Percentiles rank a stretch among this genome's conserved stretches.
Conservation (phyloP, 2,888 invertebrate genomes). For the Aplocera efformata region DNA sequence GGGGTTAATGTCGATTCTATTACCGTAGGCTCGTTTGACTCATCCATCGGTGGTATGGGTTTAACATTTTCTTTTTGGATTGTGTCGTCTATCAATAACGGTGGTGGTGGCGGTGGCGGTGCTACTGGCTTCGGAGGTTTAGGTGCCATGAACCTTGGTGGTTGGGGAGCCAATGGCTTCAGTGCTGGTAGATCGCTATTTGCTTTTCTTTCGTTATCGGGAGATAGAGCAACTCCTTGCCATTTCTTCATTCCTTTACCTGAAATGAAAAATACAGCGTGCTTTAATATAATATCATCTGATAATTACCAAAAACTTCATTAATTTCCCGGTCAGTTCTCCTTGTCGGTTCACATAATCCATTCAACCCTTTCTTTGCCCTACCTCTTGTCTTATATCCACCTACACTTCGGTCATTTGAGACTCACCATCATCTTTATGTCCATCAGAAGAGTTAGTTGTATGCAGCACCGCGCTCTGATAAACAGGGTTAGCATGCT, state of each 20-base stretch:
- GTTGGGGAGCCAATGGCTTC: conserved; percentile 24
- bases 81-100: conserved; percentile 41
- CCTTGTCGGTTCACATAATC: no score
- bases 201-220: conserved; percentile 79
- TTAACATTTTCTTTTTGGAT: conserved; percentile 68
- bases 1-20: no score
- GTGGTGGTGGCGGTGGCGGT: conserved; percentile 26
- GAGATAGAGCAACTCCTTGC: conserved; percentile 87
- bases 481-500: conserved; percentile 87
- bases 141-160: conserved; percentile 36
- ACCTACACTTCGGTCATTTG: no score
- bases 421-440: conserved; percentile 67
- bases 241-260: conserved; percentile 85
- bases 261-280: conserved; percentile 31
- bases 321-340: no score
- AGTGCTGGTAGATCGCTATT: conserved; percentile 44
- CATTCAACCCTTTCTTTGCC: no score
- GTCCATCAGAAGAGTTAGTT: conserved; percentile 52
- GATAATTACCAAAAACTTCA: no score
- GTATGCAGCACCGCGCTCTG: conserved; percentile 86
- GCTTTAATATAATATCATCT: no score
- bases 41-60: conserved; percentile 50
- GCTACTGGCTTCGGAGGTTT: conserved; percentile 30
- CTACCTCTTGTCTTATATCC: no score
- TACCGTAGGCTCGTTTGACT: conserved; percentile 69